Percentiles rank a stretch among this genome's conserved stretches.
Evolutionary conservation across 2,888 invertebrate genomes (phyloP).

Genomic region (Malacosoma neustria): DNA sequence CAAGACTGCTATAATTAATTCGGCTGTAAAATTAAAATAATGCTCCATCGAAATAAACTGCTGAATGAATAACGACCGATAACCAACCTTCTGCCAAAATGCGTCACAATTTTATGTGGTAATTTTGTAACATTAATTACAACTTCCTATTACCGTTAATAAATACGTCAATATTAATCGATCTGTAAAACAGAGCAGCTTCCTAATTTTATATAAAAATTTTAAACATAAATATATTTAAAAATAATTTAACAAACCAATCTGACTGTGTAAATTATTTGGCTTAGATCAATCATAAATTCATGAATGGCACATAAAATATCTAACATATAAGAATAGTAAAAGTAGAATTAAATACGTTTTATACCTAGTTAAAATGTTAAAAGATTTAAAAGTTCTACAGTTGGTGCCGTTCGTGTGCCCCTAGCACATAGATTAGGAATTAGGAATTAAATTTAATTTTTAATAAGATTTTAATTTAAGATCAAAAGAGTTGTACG

Average conservation of each 20-base stretch:
- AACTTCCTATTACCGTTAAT: neutral
- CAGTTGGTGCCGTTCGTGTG: neutral
- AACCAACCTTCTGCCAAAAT: neutral
- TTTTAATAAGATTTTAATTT: neutral
- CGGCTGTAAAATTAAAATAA: too few relatives aligned
- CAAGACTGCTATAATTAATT: too few relatives aligned
- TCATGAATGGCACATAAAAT: neutral
- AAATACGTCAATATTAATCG: neutral
- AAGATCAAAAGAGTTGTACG: neutral
- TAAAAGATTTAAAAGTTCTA: neutral
- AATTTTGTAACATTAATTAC: neutral
- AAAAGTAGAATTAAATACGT: neutral
- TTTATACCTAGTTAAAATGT: neutral
- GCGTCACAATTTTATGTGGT: neutral
- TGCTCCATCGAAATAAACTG: too few relatives aligned
- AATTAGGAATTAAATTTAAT: neutral
- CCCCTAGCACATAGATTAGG: neutral
- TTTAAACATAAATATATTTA: neutral
- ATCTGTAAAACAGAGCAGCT: neutral
- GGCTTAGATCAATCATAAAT: neutral
- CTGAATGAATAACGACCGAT: too few relatives aligned
- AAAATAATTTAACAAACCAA: neutral
- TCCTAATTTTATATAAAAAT: neutral
- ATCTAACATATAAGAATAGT: neutral
- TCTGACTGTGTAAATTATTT: neutral